A percentile compares a stretch with the other conserved stretches of the same genome.
Conservation (phyloP, 2,888 invertebrate genomes). For the Nymphalis urticae region DNA sequence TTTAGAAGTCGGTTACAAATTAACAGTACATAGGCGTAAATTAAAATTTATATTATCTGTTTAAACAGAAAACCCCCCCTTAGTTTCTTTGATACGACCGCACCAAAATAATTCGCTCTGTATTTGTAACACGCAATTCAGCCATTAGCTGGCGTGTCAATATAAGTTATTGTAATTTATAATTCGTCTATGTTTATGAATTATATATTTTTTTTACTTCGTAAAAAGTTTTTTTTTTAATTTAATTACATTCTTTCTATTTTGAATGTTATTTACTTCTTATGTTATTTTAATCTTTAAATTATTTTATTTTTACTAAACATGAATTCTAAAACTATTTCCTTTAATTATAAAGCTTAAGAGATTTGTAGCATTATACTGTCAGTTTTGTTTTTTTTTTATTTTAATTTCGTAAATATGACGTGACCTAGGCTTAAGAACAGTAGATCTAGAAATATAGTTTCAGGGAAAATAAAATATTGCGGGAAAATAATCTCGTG, state of each 20-base stretch:
- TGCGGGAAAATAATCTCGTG: no score
- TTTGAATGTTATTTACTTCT: background rate
- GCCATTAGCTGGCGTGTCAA: conserved; percentile 66
- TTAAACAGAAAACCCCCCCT: conserved; percentile 36
- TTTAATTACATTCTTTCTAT: background rate
- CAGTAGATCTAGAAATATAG: no score
- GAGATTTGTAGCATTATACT: no score
- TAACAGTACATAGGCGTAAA: no score
- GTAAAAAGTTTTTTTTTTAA: background rate
- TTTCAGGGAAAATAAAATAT: no score
- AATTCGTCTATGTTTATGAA: conserved; percentile 29
- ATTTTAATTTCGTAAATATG: no score
- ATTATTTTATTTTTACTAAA: no score
- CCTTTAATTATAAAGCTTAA: no score
- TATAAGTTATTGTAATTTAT: conserved; percentile 48
- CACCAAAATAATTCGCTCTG: conserved; percentile 55
- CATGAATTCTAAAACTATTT: no score
- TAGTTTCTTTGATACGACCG: conserved; percentile 49
- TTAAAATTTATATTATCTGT: conserved; percentile 1
- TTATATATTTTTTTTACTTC: background rate
- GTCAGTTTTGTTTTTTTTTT: no score
- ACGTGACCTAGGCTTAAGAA: no score
- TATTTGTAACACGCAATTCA: conserved; percentile 59
- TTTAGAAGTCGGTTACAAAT: no score
- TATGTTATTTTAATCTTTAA: background rate